Evolutionary conservation across 2,888 invertebrate genomes (phyloP), one percentile per base, ranked within the genome.

Genomic region (Drosophila meridiana): DNA sequence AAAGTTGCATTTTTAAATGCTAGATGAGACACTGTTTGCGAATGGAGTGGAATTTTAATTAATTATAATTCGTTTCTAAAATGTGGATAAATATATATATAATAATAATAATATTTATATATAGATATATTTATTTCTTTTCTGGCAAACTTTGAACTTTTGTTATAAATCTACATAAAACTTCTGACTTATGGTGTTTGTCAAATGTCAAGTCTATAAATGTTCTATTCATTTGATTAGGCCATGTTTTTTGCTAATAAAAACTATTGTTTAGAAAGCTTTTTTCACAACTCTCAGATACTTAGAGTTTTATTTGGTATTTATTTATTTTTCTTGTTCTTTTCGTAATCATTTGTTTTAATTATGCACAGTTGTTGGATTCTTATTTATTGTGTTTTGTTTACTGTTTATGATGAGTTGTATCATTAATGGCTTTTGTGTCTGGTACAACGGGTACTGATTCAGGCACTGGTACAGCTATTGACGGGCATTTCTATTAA

Each of bases 341-440:
- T 36, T 43, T 63, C 50, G 20, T 48, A 79, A 63, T 57, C 47
- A 71, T 80, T 59, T 76, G 38, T 72, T 68, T 79, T 72, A 72
- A 78, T 78, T 75, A 68, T 76, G 57, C 47, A 67, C 71, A 79
- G 75, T 79, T 71, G 76, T 38, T 42, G 63, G 34, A 42, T 38
- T 53, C 60, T 50, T 59, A 69, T 74, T 68, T 61, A 75, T 67
- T 64, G 58, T 65, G 14, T 57, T 45, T 66, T 55, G 47, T 56
- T 43, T 69, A 50, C 38, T 65, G 65, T 64, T 56, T 61, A 48
- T 61, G 53, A 62, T 63, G 64, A 48, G 50, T 69, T 45, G 57
- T 65, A 66, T 81, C 76, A 74, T 79, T 84, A 75, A 87, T 84
- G 68, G 62, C 43, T 38, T 30, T 60, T 66, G 85, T 84, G 77